phyloP scores from a whole-genome alignment of 1,140 invertebrate genomes.

The Mamestra configurata region DNA sequence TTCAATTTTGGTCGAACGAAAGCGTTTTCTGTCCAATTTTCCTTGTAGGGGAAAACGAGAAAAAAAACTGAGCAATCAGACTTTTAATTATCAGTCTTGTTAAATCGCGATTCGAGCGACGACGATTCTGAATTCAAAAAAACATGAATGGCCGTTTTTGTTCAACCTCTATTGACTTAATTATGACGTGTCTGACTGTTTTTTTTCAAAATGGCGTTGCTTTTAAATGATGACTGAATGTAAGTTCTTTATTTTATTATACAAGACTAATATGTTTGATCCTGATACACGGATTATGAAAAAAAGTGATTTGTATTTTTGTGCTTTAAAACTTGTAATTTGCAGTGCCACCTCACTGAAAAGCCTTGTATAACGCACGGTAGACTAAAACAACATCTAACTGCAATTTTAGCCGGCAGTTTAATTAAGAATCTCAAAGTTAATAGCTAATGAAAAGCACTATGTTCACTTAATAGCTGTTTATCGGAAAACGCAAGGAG shows the following conservation, averaged over 20 bases:
- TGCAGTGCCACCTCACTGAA: background rate
- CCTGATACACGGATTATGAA: no score
- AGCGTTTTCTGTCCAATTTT: constrained; percentile 49
- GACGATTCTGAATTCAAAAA: constrained; percentile 33
- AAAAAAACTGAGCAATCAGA: constrained; percentile 53
- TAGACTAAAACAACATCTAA: background rate
- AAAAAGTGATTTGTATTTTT: no score
- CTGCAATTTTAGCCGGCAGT: background rate
- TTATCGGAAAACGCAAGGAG: constrained; percentile 22
- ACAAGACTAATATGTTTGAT: no score
- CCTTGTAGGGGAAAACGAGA: constrained; percentile 48
- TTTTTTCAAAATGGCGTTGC: constrained; percentile 1
- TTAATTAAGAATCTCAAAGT: background rate
- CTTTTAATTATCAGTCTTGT: constrained; percentile 53
- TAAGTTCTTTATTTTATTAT: no score
- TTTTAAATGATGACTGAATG: background rate
- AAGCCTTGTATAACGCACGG: background rate
- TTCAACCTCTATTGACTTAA: constrained; percentile 44
- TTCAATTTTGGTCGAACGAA: constrained; percentile 46
- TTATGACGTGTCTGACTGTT: constrained; percentile 21
- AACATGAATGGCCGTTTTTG: constrained; percentile 16
- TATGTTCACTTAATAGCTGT: background rate
- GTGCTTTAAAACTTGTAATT: background rate
- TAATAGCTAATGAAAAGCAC: background rate
- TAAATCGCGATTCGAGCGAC: constrained; percentile 45